phyloP scores from a whole-genome alignment of 37 sponge, comb jelly and placozoan genomes.

The Halisarca cf. caerulea region DNA sequence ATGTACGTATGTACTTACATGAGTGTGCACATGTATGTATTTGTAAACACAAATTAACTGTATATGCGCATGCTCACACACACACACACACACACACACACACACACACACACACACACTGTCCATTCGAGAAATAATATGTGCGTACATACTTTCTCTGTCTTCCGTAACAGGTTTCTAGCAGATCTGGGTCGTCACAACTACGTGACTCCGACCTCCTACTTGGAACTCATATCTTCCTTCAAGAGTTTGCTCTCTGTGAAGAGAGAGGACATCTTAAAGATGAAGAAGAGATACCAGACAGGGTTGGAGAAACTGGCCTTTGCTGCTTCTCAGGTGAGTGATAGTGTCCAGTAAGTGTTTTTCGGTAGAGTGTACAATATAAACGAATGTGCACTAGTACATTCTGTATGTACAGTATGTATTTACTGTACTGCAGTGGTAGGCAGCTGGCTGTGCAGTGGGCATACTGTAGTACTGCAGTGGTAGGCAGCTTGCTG shows the following conservation, averaged over 20 bases:
- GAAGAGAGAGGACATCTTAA: conserved; percentile 83
- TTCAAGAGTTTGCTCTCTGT: conserved; percentile 85
- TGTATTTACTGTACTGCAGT: not conserved
- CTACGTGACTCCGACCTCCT: conserved; percentile 98
- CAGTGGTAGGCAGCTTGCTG: too few species aligned
- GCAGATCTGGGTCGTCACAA: conserved; percentile 86
- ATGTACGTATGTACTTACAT: not conserved
- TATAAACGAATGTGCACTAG: not conserved
- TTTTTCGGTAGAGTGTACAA: not conserved
- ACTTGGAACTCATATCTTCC: conserved; percentile 97
- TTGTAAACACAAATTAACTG: not conserved
- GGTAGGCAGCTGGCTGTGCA: too few species aligned
- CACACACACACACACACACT: too few species aligned
- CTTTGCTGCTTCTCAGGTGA: conserved; percentile 96
- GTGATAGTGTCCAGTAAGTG: not conserved
- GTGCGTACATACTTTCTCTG: too few species aligned
- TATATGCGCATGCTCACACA: not conserved
- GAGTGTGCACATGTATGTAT: not conserved
- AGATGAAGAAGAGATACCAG: conserved; percentile 90
- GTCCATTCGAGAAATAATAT: too few species aligned
- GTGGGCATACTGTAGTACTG: too few species aligned
- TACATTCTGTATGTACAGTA: not conserved
- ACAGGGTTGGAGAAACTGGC: conserved; percentile 96
- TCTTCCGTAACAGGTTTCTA: conserved; percentile 59
- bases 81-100: too few species aligned